phyloP scores from a whole-genome alignment of 2,113 vertebrate genomes.

The Oreotrochilus melanogaster region DNA sequence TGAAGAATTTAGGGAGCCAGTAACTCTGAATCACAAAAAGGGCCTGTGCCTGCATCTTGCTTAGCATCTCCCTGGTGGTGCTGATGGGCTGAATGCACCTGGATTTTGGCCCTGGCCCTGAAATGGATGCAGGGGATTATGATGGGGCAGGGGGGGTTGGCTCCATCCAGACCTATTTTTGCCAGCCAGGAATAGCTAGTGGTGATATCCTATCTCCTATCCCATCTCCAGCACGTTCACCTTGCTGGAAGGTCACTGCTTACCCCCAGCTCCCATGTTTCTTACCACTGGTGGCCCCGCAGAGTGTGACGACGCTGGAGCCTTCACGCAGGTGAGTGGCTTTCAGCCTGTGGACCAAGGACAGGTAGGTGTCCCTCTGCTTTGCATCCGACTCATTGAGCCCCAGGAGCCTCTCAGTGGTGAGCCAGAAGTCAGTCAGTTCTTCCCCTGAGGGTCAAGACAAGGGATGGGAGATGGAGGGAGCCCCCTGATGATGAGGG shows the following conservation, averaged over 20 bases:
- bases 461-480: not conserved
- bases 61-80: slow-evolving; percentile 71
- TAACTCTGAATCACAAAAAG: slow-evolving; percentile 77
- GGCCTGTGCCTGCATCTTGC: slow-evolving; percentile 73
- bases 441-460: slow-evolving; percentile 74
- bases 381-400: slow-evolving; percentile 55
- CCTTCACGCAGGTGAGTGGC: slow-evolving; percentile 78
- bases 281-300: slow-evolving; percentile 69
- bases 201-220: not conserved
- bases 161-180: not conserved
- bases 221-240: too few relatives aligned
- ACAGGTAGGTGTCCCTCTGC: slow-evolving; percentile 68
- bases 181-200: not conserved
- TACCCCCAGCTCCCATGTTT: fast-evolving
- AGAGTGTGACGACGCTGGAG: slow-evolving; percentile 66
- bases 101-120: slow-evolving; percentile 60
- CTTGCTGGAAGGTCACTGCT: not conserved
- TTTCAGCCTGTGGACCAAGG: slow-evolving; percentile 73
- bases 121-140: not conserved
- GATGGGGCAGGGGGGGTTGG: fast-evolving
- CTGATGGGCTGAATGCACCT: slow-evolving; percentile 32
- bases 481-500: fast-evolving
- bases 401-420: slow-evolving; percentile 74
- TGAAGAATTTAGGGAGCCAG: slow-evolving; percentile 81
- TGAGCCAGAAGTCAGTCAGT: slow-evolving; percentile 78